Conservation (phyloP, 2,797 vertebrate genomes). For the Neomorphus geoffroyi region DNA sequence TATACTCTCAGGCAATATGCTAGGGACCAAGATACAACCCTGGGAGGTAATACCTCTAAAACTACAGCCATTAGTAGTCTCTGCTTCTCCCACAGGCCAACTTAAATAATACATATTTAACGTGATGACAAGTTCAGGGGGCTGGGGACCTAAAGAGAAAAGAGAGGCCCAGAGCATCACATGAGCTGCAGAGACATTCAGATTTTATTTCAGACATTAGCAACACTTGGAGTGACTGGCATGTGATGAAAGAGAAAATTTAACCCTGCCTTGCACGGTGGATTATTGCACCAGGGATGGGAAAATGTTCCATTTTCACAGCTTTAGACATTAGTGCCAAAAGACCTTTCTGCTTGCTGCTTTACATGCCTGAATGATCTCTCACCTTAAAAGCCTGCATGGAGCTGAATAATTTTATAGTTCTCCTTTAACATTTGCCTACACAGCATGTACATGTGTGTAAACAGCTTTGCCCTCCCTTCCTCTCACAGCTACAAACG, state of each 20-base stretch:
- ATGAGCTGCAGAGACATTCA: neutral
- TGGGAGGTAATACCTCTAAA: neutral
- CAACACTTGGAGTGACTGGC: conserved; percentile 16
- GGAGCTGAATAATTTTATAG: neutral
- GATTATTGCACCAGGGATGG: neutral
- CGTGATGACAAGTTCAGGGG: neutral
- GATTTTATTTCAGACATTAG: conserved; percentile 49
- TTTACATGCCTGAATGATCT: neutral
- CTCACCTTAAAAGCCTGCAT: neutral
- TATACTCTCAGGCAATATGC: neutral
- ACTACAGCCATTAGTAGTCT: neutral
- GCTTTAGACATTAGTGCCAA: neutral
- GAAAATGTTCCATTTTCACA: neutral
- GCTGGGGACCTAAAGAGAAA: neutral
- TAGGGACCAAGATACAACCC: neutral
- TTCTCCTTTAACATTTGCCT: neutral
- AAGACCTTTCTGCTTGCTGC: neutral
- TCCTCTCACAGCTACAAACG: neutral
- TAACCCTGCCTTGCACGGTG: conserved; percentile 10
- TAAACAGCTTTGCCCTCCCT: neutral
- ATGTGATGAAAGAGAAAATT: conserved; percentile 41
- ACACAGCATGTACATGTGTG: neutral
- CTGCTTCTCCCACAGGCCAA: neutral
- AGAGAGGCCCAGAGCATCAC: neutral
- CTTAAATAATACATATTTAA: conserved; percentile 38